A percentile compares a stretch with the other conserved stretches of the same genome.
These are phyloP conservation scores for Mesembrinibis cayennensis DNA, from an alignment of 2,113 vertebrate genomes.

Conservation along the genomic window DNA sequence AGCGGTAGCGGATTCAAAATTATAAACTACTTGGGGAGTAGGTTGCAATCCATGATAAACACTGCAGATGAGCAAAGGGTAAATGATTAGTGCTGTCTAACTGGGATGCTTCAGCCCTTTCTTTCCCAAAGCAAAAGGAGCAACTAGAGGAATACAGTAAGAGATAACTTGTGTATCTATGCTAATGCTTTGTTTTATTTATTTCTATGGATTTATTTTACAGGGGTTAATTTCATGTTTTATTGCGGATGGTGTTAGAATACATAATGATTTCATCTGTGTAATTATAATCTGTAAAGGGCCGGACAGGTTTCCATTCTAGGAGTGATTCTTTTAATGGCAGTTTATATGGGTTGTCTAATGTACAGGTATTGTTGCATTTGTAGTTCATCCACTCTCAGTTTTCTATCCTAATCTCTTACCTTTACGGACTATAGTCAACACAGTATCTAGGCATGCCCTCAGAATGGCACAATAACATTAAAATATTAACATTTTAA, in stretches of 20 bases:
- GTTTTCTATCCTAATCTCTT: not conserved
- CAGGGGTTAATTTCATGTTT: not conserved
- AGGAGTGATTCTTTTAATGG: not conserved
- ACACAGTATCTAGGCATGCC: not conserved
- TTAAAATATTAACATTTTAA: not conserved
- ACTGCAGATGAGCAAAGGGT: slow-evolving; percentile 24
- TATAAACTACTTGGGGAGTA: slow-evolving; percentile 1
- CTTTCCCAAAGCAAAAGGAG: slow-evolving; percentile 7
- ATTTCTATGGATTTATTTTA: not conserved
- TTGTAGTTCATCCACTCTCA: not conserved
- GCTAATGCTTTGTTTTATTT: not conserved
- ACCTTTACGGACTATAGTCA: not conserved
- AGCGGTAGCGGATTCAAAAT: not conserved
- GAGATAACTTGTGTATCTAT: not conserved
- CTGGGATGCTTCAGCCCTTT: not conserved
- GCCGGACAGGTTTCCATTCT: not conserved
- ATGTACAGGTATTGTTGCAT: not conserved
- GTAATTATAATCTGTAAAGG: not conserved
- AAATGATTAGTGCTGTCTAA: not conserved
- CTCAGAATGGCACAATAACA: not conserved
- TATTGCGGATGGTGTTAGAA: not conserved
- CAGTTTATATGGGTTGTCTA: not conserved
- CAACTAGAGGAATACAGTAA: slow-evolving; percentile 7
- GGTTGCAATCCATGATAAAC: slow-evolving; percentile 55
- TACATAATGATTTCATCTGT: not conserved